Conservation (phyloP, 2,797 vertebrate species). For the Xiphophorus birchmanni region DNA sequence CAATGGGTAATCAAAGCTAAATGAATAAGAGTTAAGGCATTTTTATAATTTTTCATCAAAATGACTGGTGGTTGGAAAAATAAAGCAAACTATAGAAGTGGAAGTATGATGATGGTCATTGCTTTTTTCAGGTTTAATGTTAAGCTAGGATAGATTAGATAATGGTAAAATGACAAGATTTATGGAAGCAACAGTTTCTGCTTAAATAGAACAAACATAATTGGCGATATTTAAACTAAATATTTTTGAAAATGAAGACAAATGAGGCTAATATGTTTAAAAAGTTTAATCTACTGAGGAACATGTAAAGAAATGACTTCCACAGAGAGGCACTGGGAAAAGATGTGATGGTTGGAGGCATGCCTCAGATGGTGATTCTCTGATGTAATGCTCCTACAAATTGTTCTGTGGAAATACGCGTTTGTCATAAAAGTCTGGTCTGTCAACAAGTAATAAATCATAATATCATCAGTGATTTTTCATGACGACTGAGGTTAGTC, state of each 20-base stretch:
- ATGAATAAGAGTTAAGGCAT: neutral
- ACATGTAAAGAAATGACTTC: neutral
- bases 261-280: neutral
- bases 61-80: neutral
- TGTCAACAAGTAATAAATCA: neutral
- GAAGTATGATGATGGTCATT: neutral
- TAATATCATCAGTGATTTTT: neutral
- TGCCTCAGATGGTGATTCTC: conserved; percentile 1
- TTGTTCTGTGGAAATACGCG: neutral
- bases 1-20: neutral
- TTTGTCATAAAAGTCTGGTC: neutral
- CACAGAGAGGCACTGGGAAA: neutral
- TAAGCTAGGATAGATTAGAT: neutral
- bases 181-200: neutral
- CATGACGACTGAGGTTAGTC: neutral
- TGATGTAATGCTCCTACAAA: conserved; percentile 13
- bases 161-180: neutral
- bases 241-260: neutral
- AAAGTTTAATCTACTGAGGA: neutral
- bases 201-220: neutral
- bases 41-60: neutral
- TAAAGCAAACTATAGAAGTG: neutral
- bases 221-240: neutral
- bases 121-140: neutral
- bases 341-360: neutral